Evolutionary conservation across 1,140 invertebrate genomes (phyloP).

Genomic region (Pogonognathellus flavescens): DNA sequence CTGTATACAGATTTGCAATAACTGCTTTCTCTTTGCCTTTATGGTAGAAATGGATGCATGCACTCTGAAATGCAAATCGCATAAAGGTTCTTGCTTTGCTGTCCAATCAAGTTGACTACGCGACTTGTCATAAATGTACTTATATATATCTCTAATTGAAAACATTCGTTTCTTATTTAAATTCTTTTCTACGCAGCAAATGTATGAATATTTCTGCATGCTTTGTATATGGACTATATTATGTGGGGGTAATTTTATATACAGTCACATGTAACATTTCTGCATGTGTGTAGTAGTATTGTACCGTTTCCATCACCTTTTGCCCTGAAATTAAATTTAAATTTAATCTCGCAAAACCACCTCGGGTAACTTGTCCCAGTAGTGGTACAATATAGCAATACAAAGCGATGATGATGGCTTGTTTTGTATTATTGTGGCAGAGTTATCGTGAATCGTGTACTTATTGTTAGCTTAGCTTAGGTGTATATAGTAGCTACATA

Average conservation of each 20-base stretch:
- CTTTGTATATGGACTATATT: too few species aligned
- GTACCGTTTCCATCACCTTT: slow-evolving; percentile 40
- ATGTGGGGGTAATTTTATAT: background rate
- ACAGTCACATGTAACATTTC: background rate
- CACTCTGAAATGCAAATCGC: background rate
- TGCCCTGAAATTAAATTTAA: slow-evolving; percentile 41
- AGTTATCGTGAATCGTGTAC: too few species aligned
- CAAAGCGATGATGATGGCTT: too few species aligned
- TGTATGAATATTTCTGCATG: too few species aligned
- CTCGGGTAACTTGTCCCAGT: background rate
- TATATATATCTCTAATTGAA: slow-evolving; percentile 28
- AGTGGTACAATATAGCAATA: too few species aligned
- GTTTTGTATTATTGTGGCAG: too few species aligned
- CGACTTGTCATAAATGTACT: background rate
- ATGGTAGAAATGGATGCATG: background rate
- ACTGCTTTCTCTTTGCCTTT: slow-evolving; percentile 35
- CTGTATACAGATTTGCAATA: background rate
- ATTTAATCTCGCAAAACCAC: slow-evolving; percentile 13
- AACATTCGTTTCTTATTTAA: background rate
- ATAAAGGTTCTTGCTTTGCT: slow-evolving; percentile 7
- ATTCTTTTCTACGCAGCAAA: background rate
- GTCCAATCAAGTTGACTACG: slow-evolving; percentile 5
- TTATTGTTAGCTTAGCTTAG: too few species aligned
- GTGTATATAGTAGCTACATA: background rate
- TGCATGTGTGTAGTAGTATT: background rate